These are phyloP conservation scores for Himalopsyche kuldschensis DNA, from an alignment of 2,888 invertebrate genomes.

Conservation along the genomic window DNA sequence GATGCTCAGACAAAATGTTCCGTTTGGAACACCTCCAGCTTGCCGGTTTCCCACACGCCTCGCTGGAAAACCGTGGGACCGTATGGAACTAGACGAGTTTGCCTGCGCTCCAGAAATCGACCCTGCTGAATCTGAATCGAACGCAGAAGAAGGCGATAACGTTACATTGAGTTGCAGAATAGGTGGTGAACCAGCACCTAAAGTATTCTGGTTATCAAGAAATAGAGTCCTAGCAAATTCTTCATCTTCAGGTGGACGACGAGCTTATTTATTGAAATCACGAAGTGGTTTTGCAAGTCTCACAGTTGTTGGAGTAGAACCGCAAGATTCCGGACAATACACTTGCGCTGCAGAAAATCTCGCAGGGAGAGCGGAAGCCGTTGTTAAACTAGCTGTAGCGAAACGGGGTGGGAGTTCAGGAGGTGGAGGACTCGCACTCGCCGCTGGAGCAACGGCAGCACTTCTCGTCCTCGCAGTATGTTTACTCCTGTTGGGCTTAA, in stretches of 20 bases:
- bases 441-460: constrained; percentile 71
- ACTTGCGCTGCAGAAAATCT: constrained; percentile 79
- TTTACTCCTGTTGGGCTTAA: constrained; percentile 67
- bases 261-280: constrained; percentile 68
- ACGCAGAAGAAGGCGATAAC: constrained; percentile 72
- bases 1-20: constrained; percentile 78
- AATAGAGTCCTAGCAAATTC: constrained; percentile 71
- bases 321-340: constrained; percentile 76
- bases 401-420: constrained; percentile 63
- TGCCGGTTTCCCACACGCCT: constrained; percentile 70
- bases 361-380: constrained; percentile 75
- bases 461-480: constrained; percentile 68
- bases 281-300: constrained; percentile 71
- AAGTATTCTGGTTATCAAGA: constrained; percentile 71
- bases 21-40: constrained; percentile 69
- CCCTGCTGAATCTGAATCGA: constrained; percentile 61
- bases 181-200: constrained; percentile 71
- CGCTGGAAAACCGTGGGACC: constrained; percentile 70
- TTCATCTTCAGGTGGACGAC: constrained; percentile 57
- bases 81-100: constrained; percentile 76
- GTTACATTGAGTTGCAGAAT: constrained; percentile 73
- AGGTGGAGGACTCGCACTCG: constrained; percentile 63
- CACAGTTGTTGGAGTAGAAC: constrained; percentile 71
- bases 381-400: constrained; percentile 71
- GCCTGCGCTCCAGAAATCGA: constrained; percentile 75